Percentiles rank a stretch among this genome's conserved stretches.
These are phyloP conservation scores for Macrocentrus cingulum DNA, from an alignment of 1,140 invertebrate genomes.

Conservation along the genomic window DNA sequence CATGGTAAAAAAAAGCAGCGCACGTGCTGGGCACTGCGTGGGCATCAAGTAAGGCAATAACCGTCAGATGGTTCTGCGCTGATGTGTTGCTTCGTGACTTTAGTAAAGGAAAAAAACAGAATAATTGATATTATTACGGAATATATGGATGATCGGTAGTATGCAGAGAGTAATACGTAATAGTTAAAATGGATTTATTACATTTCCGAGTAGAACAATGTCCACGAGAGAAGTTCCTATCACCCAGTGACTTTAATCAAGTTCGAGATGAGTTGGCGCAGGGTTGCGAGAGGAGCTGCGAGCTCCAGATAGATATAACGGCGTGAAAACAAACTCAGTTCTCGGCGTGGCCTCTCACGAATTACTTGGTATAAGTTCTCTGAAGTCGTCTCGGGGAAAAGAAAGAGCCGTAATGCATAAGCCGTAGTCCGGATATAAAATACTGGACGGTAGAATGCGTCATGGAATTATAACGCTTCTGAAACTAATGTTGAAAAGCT, in stretches of 20 bases:
- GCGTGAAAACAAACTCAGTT: slow-evolving; percentile 19
- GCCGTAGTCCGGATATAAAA: background rate
- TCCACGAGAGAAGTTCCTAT: slow-evolving; percentile 34
- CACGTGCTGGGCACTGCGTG: slow-evolving; percentile 20
- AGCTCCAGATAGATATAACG: slow-evolving; percentile 8
- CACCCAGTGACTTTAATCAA: slow-evolving; percentile 36
- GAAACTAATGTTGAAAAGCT: too few species aligned
- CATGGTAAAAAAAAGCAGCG: slow-evolving; percentile 14
- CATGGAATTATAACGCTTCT: background rate
- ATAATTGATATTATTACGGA: too few species aligned
- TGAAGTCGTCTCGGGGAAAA: background rate
- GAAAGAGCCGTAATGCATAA: background rate
- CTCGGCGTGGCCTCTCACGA: background rate
- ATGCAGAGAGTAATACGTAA: background rate
- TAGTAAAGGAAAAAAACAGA: too few species aligned
- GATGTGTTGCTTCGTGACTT: too few species aligned
- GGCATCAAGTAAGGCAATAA: background rate
- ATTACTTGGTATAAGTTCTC: slow-evolving; percentile 23
- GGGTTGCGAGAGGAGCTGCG: slow-evolving; percentile 3
- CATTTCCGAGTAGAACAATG: slow-evolving; percentile 41
- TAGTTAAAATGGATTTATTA: slow-evolving; percentile 36
- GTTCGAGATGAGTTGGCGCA: slow-evolving; percentile 31
- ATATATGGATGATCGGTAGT: too few species aligned
- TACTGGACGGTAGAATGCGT: background rate
- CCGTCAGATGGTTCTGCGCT: too few species aligned